These are phyloP conservation scores for Otus sunia DNA, from an alignment of 2,113 vertebrate species.

Conservation along the genomic window DNA sequence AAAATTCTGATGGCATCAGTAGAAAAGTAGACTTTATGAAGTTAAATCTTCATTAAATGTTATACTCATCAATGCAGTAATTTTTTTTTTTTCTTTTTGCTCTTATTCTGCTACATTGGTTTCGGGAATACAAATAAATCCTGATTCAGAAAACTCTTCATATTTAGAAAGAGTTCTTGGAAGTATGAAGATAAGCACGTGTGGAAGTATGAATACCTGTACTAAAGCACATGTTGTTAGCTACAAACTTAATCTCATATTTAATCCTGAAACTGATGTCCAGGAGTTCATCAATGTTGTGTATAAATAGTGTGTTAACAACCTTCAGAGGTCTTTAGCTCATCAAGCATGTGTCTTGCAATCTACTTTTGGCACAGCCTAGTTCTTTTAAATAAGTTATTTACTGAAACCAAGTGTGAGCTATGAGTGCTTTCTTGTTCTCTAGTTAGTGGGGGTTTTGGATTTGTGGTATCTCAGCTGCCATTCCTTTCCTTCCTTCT, in stretches of 20 bases:
- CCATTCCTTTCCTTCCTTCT: neutral
- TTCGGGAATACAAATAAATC: neutral
- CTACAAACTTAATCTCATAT: neutral
- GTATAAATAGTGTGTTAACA: neutral
- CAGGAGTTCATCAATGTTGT: neutral
- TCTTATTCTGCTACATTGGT: neutral
- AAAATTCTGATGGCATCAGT: neutral
- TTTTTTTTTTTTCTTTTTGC: neutral
- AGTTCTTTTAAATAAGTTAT: neutral
- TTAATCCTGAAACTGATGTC: neutral
- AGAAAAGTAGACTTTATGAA: neutral
- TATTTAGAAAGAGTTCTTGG: neutral
- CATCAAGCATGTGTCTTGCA: neutral
- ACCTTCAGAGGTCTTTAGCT: neutral
- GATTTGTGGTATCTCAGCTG: neutral
- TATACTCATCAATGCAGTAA: neutral
- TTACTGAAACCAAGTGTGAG: neutral
- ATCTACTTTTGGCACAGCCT: neutral
- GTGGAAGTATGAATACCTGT: neutral
- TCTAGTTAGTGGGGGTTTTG: neutral
- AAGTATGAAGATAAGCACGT: neutral
- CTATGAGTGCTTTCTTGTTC: neutral
- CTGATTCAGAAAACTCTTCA: neutral
- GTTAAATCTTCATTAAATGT: neutral
- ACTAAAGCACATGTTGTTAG: neutral